These are phyloP conservation scores for Danaus melanippus DNA, from an alignment of 1,140 invertebrate genomes.

Conservation along the genomic window DNA sequence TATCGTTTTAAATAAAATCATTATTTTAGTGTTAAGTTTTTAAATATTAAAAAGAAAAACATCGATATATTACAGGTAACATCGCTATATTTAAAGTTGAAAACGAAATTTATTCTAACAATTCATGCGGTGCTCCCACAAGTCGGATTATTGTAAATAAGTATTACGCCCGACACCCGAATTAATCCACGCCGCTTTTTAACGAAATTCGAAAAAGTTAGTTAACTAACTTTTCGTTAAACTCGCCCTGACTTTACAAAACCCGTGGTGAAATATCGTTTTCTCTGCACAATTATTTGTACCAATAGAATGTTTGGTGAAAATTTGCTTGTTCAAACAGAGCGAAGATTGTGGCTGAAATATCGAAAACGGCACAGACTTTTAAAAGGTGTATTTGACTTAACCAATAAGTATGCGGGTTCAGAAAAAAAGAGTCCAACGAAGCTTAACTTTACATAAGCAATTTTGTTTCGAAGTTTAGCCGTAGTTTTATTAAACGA, in stretches of 20 bases:
- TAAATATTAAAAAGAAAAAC: not conserved
- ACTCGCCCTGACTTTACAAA: slow-evolving; percentile 40
- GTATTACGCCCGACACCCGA: slow-evolving; percentile 55
- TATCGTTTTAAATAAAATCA: not conserved
- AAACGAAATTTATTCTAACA: slow-evolving; percentile 64
- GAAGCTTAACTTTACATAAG: slow-evolving; percentile 24
- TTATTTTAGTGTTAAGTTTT: not conserved
- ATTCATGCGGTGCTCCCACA: slow-evolving; percentile 54
- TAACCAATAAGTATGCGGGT: slow-evolving; percentile 61
- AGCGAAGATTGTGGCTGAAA: slow-evolving; percentile 39
- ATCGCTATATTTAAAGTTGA: slow-evolving; percentile 14
- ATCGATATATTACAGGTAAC: slow-evolving; percentile 7
- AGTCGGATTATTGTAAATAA: slow-evolving; percentile 71
- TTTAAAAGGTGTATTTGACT: slow-evolving; percentile 67
- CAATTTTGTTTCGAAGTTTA: too few species aligned
- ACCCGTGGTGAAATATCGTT: slow-evolving; percentile 58
- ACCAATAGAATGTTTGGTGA: slow-evolving; percentile 62
- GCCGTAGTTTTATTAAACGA: too few species aligned
- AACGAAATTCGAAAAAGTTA: slow-evolving; percentile 66
- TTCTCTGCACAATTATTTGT: slow-evolving; percentile 57
- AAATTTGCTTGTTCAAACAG: slow-evolving; percentile 55
- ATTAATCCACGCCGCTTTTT: slow-evolving; percentile 65
- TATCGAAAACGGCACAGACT: slow-evolving; percentile 34
- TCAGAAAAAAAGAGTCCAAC: slow-evolving; percentile 26
- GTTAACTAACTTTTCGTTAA: slow-evolving; percentile 46